A percentile compares a stretch with the other conserved stretches of the same genome.
Evolutionary conservation across 2,113 vertebrate genomes (phyloP).

Genomic region (Sinocyclocheilus grahami): DNA sequence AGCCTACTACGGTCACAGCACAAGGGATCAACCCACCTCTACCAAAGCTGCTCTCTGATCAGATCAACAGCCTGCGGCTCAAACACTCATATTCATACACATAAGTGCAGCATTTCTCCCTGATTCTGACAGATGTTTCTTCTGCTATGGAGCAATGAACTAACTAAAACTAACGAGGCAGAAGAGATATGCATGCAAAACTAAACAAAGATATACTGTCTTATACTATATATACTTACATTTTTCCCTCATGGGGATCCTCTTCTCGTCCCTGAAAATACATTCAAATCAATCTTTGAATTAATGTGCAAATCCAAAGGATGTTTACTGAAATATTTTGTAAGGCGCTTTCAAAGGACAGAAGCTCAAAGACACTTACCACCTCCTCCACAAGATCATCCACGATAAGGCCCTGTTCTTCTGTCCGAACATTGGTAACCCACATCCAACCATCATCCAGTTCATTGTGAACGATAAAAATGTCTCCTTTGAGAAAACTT

Average conservation of each 20-base stretch:
- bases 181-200: not conserved
- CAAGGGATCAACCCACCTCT: not conserved
- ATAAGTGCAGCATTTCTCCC: not conserved
- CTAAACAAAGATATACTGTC: not conserved
- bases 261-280: conserved; percentile 89
- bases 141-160: not conserved
- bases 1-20: conserved; percentile 5
- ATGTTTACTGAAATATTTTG: not conserved
- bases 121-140: not conserved
- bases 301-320: conserved; percentile 27
- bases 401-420: conserved; percentile 97
- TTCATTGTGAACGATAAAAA: conserved; percentile 99
- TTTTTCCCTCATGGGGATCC: conserved; percentile 99
- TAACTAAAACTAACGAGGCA: not conserved
- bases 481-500: conserved; percentile 97
- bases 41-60: conserved; percentile 23
- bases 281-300: conserved; percentile 20
- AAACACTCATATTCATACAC: not conserved
- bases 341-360: not conserved
- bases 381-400: conserved; percentile 97
- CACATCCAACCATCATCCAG: conserved; percentile 99
- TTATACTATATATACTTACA: conserved; percentile 78
- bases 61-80: not conserved
- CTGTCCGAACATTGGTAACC: conserved; percentile 95
- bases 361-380: conserved; percentile 78